Evolutionary conservation across 2,113 vertebrate species (phyloP), one percentile per base, ranked within the genome.

Genomic region (Dipodomys merriami): DNA sequence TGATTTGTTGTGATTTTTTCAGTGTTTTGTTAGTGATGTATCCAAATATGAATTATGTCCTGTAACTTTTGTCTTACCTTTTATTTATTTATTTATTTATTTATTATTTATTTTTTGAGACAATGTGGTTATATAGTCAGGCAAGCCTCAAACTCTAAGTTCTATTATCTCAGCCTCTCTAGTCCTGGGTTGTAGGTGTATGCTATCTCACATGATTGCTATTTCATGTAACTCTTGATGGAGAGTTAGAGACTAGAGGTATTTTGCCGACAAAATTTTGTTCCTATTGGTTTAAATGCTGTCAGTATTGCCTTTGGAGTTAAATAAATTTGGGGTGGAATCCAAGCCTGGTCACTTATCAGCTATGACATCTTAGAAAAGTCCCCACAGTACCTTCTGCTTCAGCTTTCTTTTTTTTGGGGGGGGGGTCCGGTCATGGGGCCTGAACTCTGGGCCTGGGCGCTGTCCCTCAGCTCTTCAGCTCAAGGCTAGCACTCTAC

Each of bases 351-450:
- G 11, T 20, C 23, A 92, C 49, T 79, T 76, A 69, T 72, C 78
- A 65, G 18, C 74, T 78, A 2, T 84, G 78, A 57, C 53, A 30
- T 78, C 46, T 92, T 72, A 86, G 18, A 19, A 60, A 86, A 95
- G 62, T 94, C 25, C 44, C 29, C 6, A 64, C 81, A 74, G 23
- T 60, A 10, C 29, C n/a, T 90, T 71, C 76, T 87, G 33, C 30
- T 91, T 90, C n/a, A 53, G 35, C 68, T 93, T 90, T 20, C 44
- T 84, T 87, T n/a, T n/a, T n/a, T n/a, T n/a, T n/a, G n/a, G n/a
- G n/a, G n/a, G n/a, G n/a, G n/a, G n/a, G n/a, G n/a, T n/a, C n/a
- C n/a, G n/a, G n/a, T n/a, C n/a, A n/a, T n/a, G n/a, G n/a, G n/a
- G n/a, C n/a, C n/a, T n/a, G n/a, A n/a, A n/a, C n/a, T n/a, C n/a